These are phyloP conservation scores for Dryadula phaetusa DNA, from an alignment of 2,888 invertebrate genomes.

Conservation along the genomic window DNA sequence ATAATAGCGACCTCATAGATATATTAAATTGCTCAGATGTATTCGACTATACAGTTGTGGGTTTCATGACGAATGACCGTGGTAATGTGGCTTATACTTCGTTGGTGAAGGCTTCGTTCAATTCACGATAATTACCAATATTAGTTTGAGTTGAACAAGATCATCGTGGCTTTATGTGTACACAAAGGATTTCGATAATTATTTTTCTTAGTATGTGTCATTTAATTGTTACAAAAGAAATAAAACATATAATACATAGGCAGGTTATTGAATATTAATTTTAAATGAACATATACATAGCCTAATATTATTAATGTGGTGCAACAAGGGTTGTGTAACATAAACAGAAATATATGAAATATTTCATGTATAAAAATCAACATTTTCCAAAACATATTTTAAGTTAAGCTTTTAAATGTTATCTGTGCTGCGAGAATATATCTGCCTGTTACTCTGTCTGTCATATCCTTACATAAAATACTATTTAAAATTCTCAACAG, in stretches of 20 bases:
- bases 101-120: constrained; percentile 50
- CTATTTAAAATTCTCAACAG: constrained; percentile 38
- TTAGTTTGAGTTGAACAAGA: constrained; percentile 30
- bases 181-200: constrained; percentile 34
- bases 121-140: constrained; percentile 43
- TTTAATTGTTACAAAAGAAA: background rate
- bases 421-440: constrained; percentile 31
- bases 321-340: too few species aligned
- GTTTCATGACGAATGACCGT: constrained; percentile 60
- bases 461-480: constrained; percentile 33
- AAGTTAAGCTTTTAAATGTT: constrained; percentile 1
- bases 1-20: constrained; percentile 38
- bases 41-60: constrained; percentile 51
- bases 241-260: background rate
- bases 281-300: background rate
- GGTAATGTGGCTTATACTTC: constrained; percentile 49
- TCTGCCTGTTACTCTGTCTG: constrained; percentile 25
- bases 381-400: background rate
- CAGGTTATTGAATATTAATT: background rate
- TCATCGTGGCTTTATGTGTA: constrained; percentile 33
- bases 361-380: background rate
- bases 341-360: too few species aligned
- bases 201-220: constrained; percentile 17
- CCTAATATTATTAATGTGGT: too few species aligned
- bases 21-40: constrained; percentile 41